Evolutionary conservation across 2,797 vertebrate species (phyloP), one percentile per base, ranked within the genome.

Genomic region (Clarias platycephalus): DNA sequence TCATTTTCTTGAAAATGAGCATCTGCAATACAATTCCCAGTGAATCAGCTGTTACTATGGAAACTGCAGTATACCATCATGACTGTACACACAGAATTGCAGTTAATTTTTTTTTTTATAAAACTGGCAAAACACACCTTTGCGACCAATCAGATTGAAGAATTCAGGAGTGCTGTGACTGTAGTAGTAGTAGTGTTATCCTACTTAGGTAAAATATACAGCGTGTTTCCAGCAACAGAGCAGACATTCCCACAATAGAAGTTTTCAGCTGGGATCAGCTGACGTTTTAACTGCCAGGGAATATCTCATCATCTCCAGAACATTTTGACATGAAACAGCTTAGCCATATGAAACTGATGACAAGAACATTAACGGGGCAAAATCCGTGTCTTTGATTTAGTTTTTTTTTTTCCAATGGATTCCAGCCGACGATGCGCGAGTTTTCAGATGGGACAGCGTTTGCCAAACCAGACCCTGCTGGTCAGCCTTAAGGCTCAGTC

Each of bases 261-360:
- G 31, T 81, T 31, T 80, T 74, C 58, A 16, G 72, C 28, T 68
- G 31, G 68, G 71, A 83, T 89, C 86, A 84, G 71, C 60, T 85
- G 80, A 64, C 62, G 5, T 63, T 81, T 86, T 84, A 71, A 83
- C 72, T 84, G 57, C 22, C 82, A 34, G 37, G 71, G 84, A 82
- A 81, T 83, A 68, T 26, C 57, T 67, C 40, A 85, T 57, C 67
- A 85, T 80, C 81, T 64, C n/a, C 9, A 84, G 26, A 82, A 89
- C 53, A 60, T 26, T 87, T 79, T 80, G 60, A 85, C 71, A 88
- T 49, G 63, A 84, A 86, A 67, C 64, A 79, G 74, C 34, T 83
- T 58, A 13, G 68, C 58, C 60, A 63, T 58, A 75, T 84, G 13
- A 83, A 86, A 89, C 80, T 57, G 12, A 24, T 68, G 66, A 81